Evolutionary conservation across 2,113 vertebrate species (phyloP).

Genomic region (Diadophis punctatus): DNA sequence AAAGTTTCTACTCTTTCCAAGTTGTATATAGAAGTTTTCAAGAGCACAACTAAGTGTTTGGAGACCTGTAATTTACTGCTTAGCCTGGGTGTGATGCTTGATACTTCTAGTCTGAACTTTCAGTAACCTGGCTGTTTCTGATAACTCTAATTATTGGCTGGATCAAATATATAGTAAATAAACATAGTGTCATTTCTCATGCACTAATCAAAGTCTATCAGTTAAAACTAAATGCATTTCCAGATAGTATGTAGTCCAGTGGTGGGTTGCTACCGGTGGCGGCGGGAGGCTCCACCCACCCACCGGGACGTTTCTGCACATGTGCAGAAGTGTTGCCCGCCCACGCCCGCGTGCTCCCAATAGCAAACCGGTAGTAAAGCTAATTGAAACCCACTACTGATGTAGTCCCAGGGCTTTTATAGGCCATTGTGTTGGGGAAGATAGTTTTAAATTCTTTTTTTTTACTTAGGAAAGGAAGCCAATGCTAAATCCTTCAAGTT

Average conservation of each 20-base stretch:
- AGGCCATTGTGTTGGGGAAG: background rate
- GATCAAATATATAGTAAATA: background rate
- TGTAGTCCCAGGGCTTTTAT: background rate
- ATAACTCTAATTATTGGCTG: background rate
- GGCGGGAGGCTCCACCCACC: too few species aligned
- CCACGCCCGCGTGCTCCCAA: too few species aligned
- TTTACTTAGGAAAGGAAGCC: background rate
- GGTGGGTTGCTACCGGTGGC: too few species aligned
- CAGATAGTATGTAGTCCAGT: background rate
- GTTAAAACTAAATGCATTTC: background rate
- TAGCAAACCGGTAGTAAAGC: too few species aligned
- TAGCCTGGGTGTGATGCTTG: background rate
- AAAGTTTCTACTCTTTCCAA: background rate
- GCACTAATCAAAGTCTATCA: background rate
- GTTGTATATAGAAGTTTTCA: background rate
- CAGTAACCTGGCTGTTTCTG: background rate
- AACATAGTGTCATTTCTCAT: background rate
- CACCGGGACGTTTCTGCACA: too few species aligned
- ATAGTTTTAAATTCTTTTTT: background rate
- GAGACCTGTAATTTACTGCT: background rate
- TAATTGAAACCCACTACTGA: too few species aligned
- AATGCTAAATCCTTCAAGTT: background rate
- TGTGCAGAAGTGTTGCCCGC: too few species aligned
- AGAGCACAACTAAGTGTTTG: background rate
- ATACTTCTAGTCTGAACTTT: background rate